Percentiles rank a stretch among this genome's conserved stretches.
phyloP scores from a whole-genome alignment of 2,888 invertebrate genomes.

The Agrotis exclamationis region DNA sequence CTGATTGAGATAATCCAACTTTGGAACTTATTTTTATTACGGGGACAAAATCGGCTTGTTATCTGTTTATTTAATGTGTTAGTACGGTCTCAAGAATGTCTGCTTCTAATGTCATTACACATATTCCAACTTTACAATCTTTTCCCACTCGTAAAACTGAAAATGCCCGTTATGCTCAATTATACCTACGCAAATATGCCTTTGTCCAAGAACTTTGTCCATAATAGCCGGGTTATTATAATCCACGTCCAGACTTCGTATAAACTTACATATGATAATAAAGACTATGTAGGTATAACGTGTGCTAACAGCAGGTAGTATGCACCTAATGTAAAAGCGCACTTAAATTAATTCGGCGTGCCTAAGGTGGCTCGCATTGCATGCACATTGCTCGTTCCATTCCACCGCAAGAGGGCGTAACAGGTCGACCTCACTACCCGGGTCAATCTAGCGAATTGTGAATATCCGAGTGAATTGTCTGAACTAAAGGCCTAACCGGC shows the following conservation, averaged over 20 bases:
- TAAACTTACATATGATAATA: conserved; percentile 32
- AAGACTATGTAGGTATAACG: conserved; percentile 32
- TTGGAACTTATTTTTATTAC: conserved; percentile 28
- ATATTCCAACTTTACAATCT: not conserved
- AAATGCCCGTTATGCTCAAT: no score
- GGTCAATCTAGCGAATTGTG: conserved; percentile 73
- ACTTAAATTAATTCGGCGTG: conserved; percentile 79
- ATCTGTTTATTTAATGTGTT: conserved; percentile 4
- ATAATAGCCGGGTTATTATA: not conserved
- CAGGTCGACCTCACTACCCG: conserved; percentile 81
- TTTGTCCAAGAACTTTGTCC: not conserved
- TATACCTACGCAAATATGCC: not conserved
- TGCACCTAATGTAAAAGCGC: conserved; percentile 74
- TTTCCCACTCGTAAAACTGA: not conserved
- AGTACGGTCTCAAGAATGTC: not conserved
- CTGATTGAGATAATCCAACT: conserved; percentile 35
- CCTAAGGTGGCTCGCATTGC: conserved; percentile 74
- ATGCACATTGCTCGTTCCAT: conserved; percentile 80
- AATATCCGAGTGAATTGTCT: conserved; percentile 54
- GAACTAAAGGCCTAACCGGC: conserved; percentile 41
- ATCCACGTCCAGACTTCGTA: conserved; percentile 11
- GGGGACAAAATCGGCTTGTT: not conserved
- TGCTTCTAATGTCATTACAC: not conserved
- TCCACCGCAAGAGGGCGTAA: conserved; percentile 78
- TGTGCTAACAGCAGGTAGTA: conserved; percentile 48